Conservation (phyloP, 1,140 invertebrate genomes). For the Ephestia elutella region DNA sequence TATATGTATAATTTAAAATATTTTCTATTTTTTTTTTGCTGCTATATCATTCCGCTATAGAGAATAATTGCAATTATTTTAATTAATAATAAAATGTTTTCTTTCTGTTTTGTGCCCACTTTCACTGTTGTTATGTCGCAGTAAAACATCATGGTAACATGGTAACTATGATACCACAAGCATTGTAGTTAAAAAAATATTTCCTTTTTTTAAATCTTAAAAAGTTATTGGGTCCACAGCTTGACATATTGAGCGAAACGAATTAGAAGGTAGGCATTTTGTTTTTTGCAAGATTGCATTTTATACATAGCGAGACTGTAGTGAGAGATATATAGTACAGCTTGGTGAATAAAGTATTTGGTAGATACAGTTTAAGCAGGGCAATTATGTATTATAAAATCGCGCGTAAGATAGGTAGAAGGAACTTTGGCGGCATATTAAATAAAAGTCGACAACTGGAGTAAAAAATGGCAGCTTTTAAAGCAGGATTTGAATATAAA, state of each 20-base stretch:
- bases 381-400: background rate
- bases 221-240: conserved; percentile 54
- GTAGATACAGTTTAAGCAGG: background rate
- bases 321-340: background rate
- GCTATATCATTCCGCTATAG: too few relatives aligned
- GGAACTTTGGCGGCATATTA: too few relatives aligned
- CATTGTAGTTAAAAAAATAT: too few relatives aligned
- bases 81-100: too few relatives aligned
- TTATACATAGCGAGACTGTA: conserved; percentile 3
- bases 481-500: conserved; percentile 9
- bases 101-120: too few relatives aligned
- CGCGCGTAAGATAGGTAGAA: background rate
- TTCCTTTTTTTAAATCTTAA: background rate
- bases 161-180: too few relatives aligned
- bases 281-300: conserved; percentile 11
- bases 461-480: background rate
- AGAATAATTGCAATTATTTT: too few relatives aligned
- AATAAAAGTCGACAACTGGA: background rate
- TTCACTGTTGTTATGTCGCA: too few relatives aligned
- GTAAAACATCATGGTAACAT: too few relatives aligned
- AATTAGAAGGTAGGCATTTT: conserved; percentile 42
- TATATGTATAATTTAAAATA: too few relatives aligned
- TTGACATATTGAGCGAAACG: conserved; percentile 54
- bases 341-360: conserved; percentile 13
- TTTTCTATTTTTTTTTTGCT: too few relatives aligned